phyloP scores from a whole-genome alignment of 2,113 vertebrate genomes.

The Perccottus glenii region DNA sequence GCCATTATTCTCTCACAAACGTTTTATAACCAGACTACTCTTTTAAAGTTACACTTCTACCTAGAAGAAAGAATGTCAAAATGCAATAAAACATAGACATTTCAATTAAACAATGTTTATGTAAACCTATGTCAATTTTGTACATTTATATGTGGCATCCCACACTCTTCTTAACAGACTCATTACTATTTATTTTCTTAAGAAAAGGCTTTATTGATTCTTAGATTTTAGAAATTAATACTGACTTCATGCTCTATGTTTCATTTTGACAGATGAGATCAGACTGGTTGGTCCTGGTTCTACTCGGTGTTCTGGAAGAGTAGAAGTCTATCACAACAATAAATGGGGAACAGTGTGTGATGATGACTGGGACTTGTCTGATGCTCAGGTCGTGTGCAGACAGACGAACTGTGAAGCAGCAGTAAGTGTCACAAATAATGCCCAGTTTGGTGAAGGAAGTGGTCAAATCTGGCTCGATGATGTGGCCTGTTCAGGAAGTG shows the following conservation, averaged over 20 bases:
- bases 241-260: neutral
- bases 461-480: conserved; percentile 14
- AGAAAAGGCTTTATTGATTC: too few relatives aligned
- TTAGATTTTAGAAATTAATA: too few relatives aligned
- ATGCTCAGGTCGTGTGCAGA: conserved; percentile 1
- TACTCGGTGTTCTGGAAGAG: conserved; percentile 1
- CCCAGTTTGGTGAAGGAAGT: neutral
- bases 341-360: neutral
- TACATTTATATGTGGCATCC: too few relatives aligned
- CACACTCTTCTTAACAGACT: too few relatives aligned
- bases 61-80: too few relatives aligned
- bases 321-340: neutral
- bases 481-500: conserved; percentile 18
- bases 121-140: too few relatives aligned
- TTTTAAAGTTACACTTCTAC: too few relatives aligned
- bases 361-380: neutral
- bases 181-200: too few relatives aligned
- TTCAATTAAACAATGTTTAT: too few relatives aligned
- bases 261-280: neutral
- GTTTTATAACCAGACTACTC: too few relatives aligned
- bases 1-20: too few relatives aligned
- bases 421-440: neutral
- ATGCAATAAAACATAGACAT: too few relatives aligned
- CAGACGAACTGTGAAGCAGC: neutral
- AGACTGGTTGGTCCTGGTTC: conserved; percentile 6